Conservation (phyloP, 2,113 vertebrate species). For the Odontesthes bonariensis region DNA sequence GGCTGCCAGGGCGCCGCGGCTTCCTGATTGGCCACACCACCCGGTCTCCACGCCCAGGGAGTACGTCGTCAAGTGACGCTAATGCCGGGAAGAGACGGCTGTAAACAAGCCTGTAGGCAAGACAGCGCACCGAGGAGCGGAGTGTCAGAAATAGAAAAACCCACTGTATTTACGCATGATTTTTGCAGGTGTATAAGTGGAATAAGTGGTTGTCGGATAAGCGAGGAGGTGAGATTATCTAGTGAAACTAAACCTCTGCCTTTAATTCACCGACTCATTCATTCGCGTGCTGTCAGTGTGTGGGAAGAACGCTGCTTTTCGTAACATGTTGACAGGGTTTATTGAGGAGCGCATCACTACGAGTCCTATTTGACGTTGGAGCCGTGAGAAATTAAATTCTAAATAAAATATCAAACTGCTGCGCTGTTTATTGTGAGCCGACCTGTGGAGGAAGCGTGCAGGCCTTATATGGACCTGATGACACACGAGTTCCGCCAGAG, state of each 20-base stretch:
- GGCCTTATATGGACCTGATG: conserved; percentile 80
- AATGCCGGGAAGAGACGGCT: conserved; percentile 76
- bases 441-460: conserved; percentile 68
- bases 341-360: neutral
- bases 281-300: neutral
- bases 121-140: conserved; percentile 45
- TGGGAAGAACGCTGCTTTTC: neutral
- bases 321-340: neutral
- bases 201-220: neutral
- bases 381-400: neutral
- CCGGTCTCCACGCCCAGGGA: conserved; percentile 43
- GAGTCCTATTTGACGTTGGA: neutral
- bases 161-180: neutral
- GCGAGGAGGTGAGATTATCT: neutral
- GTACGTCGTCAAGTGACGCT: conserved; percentile 77
- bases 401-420: neutral
- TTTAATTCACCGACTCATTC: neutral
- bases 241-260: neutral
- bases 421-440: conserved; percentile 30
- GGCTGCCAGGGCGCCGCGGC: neutral
- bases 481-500: conserved; percentile 75
- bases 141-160: conserved; percentile 28
- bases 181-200: neutral
- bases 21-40: conserved; percentile 54
- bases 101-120: conserved; percentile 80